Percentiles rank a stretch among this genome's conserved stretches.
phyloP scores from a whole-genome alignment of 1,140 invertebrate genomes.

The Diachasma alloeum region DNA sequence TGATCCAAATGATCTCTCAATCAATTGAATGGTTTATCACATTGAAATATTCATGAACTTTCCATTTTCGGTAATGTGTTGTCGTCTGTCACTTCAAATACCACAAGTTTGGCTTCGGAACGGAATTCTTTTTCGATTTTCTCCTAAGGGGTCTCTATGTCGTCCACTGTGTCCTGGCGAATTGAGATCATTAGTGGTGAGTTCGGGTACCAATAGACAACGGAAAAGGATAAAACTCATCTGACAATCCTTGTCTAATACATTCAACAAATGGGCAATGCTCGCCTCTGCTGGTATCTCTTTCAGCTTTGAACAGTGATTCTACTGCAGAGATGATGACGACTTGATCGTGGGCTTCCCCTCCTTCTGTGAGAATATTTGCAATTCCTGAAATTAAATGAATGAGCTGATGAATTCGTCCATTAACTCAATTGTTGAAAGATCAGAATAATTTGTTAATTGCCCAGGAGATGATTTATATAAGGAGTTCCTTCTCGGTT shows the following conservation, averaged over 20 bases:
- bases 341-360: slow-evolving; percentile 70
- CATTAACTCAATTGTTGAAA: too few species aligned
- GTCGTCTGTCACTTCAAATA: slow-evolving; percentile 81
- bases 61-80: slow-evolving; percentile 73
- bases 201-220: too few species aligned
- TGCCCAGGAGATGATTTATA: slow-evolving; percentile 86
- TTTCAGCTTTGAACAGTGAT: too few species aligned
- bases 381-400: slow-evolving; percentile 80
- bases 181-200: too few species aligned
- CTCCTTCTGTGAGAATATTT: slow-evolving; percentile 77
- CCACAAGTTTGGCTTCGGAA: slow-evolving; percentile 67
- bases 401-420: too few species aligned
- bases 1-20: too few species aligned
- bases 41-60: slow-evolving; percentile 63
- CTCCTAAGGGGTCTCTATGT: slow-evolving; percentile 83
- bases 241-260: too few species aligned
- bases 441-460: slow-evolving; percentile 9
- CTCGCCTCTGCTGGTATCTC: too few species aligned
- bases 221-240: too few species aligned
- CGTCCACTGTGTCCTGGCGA: slow-evolving; percentile 89
- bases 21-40: slow-evolving; percentile 27
- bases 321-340: slow-evolving; percentile 84
- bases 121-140: slow-evolving; percentile 80
- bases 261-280: too few species aligned
- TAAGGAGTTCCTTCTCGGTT: slow-evolving; percentile 79